Percentiles rank a stretch among this genome's conserved stretches.
Conservation (phyloP, 1,140 invertebrate species). For the Phenacoccus solenopsis region DNA sequence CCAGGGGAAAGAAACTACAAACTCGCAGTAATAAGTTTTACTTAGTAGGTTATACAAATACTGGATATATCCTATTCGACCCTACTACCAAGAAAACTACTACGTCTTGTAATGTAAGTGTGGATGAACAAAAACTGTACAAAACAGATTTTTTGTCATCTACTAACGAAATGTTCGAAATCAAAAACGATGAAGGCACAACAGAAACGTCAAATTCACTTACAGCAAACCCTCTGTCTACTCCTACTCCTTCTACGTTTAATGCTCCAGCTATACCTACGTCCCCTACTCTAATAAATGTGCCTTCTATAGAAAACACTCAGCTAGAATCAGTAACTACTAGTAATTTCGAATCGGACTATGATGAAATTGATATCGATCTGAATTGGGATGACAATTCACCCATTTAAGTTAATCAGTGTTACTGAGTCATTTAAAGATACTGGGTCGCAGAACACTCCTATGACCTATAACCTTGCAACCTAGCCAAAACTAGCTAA, state of each 20-base stretch:
- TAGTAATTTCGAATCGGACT: too few species aligned
- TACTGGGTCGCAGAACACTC: background rate
- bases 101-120: background rate
- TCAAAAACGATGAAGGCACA: background rate
- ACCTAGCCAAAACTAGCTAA: background rate
- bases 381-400: too few species aligned
- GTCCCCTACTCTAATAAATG: too few species aligned
- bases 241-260: too few species aligned
- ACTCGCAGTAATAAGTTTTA: background rate
- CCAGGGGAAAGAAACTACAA: background rate
- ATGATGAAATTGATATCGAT: too few species aligned
- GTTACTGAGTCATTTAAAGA: too few species aligned
- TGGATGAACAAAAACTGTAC: background rate
- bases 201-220: too few species aligned
- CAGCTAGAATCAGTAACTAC: too few species aligned
- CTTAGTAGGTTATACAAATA: background rate
- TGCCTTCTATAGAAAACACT: too few species aligned
- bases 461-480: background rate
- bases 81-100: background rate
- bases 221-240: too few species aligned
- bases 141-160: background rate
- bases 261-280: too few species aligned
- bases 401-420: too few species aligned
- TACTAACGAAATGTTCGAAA: background rate
- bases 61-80: background rate